Percentiles rank a stretch among this genome's conserved stretches.
Conservation (phyloP, 2,797 vertebrate species). For the Notamacropus eugenii region DNA sequence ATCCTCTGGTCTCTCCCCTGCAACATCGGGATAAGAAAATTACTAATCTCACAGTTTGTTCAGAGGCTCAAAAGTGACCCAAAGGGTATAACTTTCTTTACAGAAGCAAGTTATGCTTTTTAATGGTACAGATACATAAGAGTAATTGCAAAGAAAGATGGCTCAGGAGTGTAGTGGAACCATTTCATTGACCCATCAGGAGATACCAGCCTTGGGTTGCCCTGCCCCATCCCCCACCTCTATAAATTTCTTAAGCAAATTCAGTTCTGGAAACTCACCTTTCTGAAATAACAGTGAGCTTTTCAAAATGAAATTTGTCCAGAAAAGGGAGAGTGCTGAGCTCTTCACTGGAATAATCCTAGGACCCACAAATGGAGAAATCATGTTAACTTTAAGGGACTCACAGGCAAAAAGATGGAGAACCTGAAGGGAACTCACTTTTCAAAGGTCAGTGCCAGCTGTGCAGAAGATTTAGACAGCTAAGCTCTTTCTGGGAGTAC, state of each 20-base stretch:
- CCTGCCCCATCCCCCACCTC: not conserved
- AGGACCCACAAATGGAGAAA: not conserved
- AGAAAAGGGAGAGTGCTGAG: not conserved
- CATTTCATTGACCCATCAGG: not conserved
- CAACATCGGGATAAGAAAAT: not conserved
- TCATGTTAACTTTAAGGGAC: not conserved
- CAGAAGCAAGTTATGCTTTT: not conserved
- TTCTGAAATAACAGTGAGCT: not conserved
- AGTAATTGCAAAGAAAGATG: not conserved
- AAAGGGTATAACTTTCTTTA: not conserved
- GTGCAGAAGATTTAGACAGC: not conserved
- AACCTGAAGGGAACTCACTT: not conserved
- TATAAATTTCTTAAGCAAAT: not conserved
- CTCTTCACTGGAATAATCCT: not conserved
- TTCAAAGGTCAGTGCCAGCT: not conserved
- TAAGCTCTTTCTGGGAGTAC: not conserved
- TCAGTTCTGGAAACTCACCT: not conserved
- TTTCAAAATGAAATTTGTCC: not conserved
- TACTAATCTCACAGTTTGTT: not conserved
- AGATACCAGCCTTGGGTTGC: not conserved
- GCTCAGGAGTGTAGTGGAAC: not conserved
- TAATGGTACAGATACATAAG: not conserved
- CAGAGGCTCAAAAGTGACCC: not conserved
- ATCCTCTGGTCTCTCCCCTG: not conserved
- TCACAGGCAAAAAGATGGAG: not conserved